Evolutionary conservation across 1,140 invertebrate genomes (phyloP), one percentile per base, ranked within the genome.

Genomic region (Trichogramma pretiosum): DNA sequence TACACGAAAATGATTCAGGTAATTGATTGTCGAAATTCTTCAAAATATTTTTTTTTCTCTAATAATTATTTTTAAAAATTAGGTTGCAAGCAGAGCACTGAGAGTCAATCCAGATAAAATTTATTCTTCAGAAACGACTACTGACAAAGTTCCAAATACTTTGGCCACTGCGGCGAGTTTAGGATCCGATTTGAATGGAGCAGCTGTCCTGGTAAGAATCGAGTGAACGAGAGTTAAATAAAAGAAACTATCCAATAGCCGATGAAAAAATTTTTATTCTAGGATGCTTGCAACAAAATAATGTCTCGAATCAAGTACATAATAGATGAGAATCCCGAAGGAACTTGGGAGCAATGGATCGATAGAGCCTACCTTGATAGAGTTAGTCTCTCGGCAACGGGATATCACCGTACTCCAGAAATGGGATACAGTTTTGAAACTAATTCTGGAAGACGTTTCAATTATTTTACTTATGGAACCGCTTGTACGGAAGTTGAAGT

Each of bases 1-100:
- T 87, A 96, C 59, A 96, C 90, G 1, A 97, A 96, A 74, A 91
- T 93, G 83, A 84, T 93, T 47, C 90, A 94, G 77, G 78, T 81
- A 60, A 51, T 54, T 23, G 33, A 34, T 8, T 8, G 33, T 34
- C n/a, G 11, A 7, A 28, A 28, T 7, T 11, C 24, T 7, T 3
- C 10, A n/a, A n/a, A n/a, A n/a, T 37, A 37, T 7, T 37, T 37
- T 37, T 19, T 37, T 21, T 19, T 24, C 33, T 9, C 32, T 28
- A 11, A 39, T 9, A 22, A 44, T 32, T 14, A 18, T 3, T 5
- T 9, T 16, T 33, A 10, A 35, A 50, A 33, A 35, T 42, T 26
- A 72, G 67, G 82, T 89, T 23, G 84, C 85, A 1, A 84, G 84
- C 36, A 73, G 83, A 53, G 77, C 77, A 4, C 71, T 97, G 5